phyloP scores from a whole-genome alignment of 64 coral and sea anemone genomes.

The Actinia equina region DNA sequence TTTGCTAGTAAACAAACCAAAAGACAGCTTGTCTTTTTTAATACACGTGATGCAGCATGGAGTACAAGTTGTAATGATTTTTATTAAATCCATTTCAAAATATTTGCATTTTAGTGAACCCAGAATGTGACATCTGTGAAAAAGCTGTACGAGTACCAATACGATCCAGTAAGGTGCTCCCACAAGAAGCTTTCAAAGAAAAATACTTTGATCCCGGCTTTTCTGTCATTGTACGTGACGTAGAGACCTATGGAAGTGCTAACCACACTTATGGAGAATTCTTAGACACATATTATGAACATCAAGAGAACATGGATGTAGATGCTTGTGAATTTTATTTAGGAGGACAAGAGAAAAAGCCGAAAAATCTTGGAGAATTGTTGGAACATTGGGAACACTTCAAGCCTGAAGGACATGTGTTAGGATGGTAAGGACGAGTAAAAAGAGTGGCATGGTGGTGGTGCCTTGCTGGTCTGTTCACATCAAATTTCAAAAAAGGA shows the following conservation, averaged over 20 bases:
- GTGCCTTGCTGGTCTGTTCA: too few species aligned
- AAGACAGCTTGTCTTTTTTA: too few species aligned
- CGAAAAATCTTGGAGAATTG: constrained; percentile 32
- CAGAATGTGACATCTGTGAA: constrained; percentile 72
- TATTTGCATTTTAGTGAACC: constrained; percentile 24
- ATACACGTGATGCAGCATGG: too few species aligned
- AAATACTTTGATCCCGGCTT: constrained; percentile 64
- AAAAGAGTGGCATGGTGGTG: too few species aligned
- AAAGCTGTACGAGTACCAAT: constrained; percentile 34
- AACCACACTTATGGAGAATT: constrained; percentile 67
- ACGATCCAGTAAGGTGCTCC: constrained; percentile 42
- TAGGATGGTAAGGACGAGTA: constrained; percentile 55
- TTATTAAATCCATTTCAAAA: too few species aligned
- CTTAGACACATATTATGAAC: constrained; percentile 36
- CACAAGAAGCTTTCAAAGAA: constrained; percentile 65
- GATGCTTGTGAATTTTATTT: constrained; percentile 72
- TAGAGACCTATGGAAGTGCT: constrained; percentile 55
- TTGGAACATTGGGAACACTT: constrained; percentile 66
- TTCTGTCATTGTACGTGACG: constrained; percentile 64
- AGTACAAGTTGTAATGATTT: too few species aligned
- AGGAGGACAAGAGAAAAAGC: constrained; percentile 29
- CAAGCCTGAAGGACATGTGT: constrained; percentile 41
- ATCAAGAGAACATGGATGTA: constrained; percentile 60
- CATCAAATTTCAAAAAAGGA: too few species aligned
- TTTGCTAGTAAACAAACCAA: too few species aligned